Percentiles rank a stretch among this genome's conserved stretches.
Conservation (phyloP, 2,888 invertebrate species). For the Lochmaea capreae region DNA sequence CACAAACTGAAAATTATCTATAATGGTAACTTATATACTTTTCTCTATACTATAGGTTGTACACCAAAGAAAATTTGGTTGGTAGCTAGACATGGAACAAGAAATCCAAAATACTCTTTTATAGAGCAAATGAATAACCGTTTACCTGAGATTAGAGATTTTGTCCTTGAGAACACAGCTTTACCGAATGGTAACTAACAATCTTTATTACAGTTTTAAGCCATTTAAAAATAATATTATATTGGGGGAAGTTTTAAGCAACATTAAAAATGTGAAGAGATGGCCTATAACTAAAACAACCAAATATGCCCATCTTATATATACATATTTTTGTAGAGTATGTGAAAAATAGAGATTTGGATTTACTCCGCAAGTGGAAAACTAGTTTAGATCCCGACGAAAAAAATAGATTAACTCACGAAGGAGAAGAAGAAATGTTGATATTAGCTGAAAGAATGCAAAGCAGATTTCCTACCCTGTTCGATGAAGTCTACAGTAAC, state of each 20-base stretch:
- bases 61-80: constrained; percentile 75
- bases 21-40: neutral
- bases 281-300: neutral
- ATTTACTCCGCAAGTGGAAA: constrained; percentile 69
- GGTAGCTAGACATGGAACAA: constrained; percentile 82
- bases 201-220: neutral
- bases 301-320: neutral
- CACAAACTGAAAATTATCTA: no score
- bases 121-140: constrained; percentile 69
- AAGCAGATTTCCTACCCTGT: constrained; percentile 74
- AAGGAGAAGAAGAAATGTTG: constrained; percentile 82
- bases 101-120: constrained; percentile 74
- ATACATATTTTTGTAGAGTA: constrained; percentile 45
- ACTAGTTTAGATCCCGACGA: constrained; percentile 67
- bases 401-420: constrained; percentile 74
- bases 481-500: constrained; percentile 73
- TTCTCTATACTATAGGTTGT: constrained; percentile 52
- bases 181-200: constrained; percentile 65
- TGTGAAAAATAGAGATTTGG: constrained; percentile 54
- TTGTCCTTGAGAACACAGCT: constrained; percentile 69
- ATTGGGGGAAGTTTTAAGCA: no score
- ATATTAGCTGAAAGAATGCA: constrained; percentile 80
- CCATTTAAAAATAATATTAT: no score
- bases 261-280: neutral
- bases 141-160: constrained; percentile 68